A percentile compares a stretch with the other conserved stretches of the same genome.
These are phyloP conservation scores for Tetheella fluctuosa DNA, from an alignment of 2,888 invertebrate species.

Conservation along the genomic window DNA sequence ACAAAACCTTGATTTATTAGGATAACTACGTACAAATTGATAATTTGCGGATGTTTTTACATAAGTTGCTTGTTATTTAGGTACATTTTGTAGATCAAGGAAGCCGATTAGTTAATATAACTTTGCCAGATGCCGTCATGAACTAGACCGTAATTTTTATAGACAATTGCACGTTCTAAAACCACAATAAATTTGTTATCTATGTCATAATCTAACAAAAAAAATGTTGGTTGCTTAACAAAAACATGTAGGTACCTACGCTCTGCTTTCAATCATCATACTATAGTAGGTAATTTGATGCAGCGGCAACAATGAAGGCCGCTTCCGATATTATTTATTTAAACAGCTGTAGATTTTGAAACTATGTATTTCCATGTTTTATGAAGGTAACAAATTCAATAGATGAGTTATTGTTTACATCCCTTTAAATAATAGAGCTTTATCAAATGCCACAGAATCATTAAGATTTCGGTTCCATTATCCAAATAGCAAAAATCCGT, in stretches of 20 bases:
- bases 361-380: conserved; percentile 34
- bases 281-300: conserved; percentile 56
- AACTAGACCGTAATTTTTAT: conserved; percentile 33
- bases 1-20: too few relatives aligned
- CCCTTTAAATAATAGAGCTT: conserved; percentile 10
- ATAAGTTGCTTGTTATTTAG: background rate
- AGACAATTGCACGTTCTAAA: conserved; percentile 38
- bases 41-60: background rate
- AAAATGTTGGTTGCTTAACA: conserved; percentile 55
- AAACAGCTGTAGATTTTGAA: conserved; percentile 60
- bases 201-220: conserved; percentile 49
- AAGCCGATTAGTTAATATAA: conserved; percentile 37
- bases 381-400: conserved; percentile 15
- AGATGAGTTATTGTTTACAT: background rate
- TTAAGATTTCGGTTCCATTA: background rate
- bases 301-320: conserved; percentile 61
- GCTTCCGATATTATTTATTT: conserved; percentile 60
- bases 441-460: background rate
- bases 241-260: conserved; percentile 36
- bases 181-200: conserved; percentile 44
- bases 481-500: background rate
- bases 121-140: conserved; percentile 21
- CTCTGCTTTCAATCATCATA: conserved; percentile 63
- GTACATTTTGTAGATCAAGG: conserved; percentile 48
- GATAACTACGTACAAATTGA: background rate